These are phyloP conservation scores for Oreochromis spilurus DNA, from an alignment of 2,113 vertebrate species.

Conservation along the genomic window DNA sequence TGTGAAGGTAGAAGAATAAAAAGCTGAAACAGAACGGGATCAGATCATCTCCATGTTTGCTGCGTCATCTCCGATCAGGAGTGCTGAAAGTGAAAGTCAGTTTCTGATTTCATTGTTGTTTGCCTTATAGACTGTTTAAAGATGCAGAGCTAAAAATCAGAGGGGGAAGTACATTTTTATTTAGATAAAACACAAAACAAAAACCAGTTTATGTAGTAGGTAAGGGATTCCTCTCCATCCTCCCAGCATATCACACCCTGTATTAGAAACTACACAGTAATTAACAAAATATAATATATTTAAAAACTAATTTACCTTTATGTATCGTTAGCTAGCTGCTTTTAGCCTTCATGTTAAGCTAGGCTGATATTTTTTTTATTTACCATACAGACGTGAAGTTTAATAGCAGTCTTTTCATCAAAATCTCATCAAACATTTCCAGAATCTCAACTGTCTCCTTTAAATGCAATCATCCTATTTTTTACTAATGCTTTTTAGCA, in stretches of 20 bases:
- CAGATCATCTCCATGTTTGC: not conserved
- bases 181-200: not conserved
- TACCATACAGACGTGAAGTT: not conserved
- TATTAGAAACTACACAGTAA: not conserved
- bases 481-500: not conserved
- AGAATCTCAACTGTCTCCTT: not conserved
- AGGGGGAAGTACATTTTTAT: not conserved
- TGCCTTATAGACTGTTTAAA: fast-evolving
- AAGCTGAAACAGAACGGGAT: not conserved
- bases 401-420: not conserved
- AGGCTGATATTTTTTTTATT: not conserved
- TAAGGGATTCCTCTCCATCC: not conserved
- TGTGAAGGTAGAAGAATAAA: not conserved
- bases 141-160: not conserved
- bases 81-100: not conserved
- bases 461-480: not conserved
- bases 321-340: not conserved
- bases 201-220: not conserved
- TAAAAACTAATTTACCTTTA: not conserved
- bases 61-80: not conserved
- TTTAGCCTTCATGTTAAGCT: not conserved
- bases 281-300: not conserved
- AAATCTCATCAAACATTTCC: not conserved
- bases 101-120: not conserved
- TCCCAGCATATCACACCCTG: not conserved